A percentile compares a stretch with the other conserved stretches of the same genome.
Evolutionary conservation across 2,113 vertebrate species (phyloP).

Genomic region (Mustela nigripes): DNA sequence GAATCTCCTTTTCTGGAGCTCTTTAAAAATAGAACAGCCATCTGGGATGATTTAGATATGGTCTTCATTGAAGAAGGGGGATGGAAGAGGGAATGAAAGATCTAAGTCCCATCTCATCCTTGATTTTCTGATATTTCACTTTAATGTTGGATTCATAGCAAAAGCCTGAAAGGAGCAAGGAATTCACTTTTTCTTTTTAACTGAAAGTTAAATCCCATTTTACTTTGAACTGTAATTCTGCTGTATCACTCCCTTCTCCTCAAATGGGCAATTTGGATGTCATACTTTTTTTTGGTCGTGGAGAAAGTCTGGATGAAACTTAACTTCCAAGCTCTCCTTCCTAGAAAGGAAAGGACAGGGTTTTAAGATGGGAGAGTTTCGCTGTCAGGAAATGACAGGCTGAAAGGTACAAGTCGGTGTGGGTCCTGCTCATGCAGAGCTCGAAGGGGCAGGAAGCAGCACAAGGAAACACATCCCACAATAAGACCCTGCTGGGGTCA

Average conservation of each 20-base stretch:
- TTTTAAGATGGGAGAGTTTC: background rate
- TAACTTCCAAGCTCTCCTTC: conserved; percentile 16
- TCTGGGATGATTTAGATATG: conserved; percentile 76
- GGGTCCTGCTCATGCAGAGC: background rate
- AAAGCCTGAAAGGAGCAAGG: conserved; percentile 50
- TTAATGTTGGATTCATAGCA: conserved; percentile 36
- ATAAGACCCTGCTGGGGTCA: accelerated
- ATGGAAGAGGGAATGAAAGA: background rate
- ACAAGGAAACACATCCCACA: accelerated
- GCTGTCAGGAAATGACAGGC: background rate
- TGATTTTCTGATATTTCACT: conserved; percentile 64
- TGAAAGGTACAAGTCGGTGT: accelerated
- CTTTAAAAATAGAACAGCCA: conserved; percentile 82
- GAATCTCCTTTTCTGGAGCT: conserved; percentile 75
- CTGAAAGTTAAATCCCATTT: conserved; percentile 38
- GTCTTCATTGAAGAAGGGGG: conserved; percentile 51
- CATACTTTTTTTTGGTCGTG: conserved; percentile 43
- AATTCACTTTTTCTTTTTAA: conserved; percentile 51
- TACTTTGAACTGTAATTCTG: conserved; percentile 49
- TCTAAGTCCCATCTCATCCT: conserved; percentile 46
- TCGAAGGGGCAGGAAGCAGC: accelerated
- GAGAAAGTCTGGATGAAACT: conserved; percentile 8
- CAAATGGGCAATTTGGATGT: conserved; percentile 53
- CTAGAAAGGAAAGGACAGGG: conserved; percentile 1
- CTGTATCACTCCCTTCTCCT: background rate